These are phyloP conservation scores for Notarius quadriscutis DNA, from an alignment of 2,113 vertebrate genomes.

Conservation along the genomic window DNA sequence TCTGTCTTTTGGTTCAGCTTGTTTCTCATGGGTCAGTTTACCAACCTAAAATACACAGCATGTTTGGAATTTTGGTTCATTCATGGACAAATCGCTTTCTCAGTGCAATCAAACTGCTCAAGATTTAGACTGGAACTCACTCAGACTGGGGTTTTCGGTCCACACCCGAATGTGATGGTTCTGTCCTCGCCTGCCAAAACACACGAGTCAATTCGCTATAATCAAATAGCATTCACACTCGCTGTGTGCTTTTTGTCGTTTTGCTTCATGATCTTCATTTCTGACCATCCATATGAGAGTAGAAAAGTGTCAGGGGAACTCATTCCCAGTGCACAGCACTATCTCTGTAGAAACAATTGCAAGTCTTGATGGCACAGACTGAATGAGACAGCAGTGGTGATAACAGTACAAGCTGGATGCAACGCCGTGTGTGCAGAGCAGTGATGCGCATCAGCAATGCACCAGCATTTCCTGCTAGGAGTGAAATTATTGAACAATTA, in stretches of 20 bases:
- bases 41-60: neutral
- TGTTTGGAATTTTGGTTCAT: neutral
- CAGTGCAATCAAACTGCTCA: neutral
- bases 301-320: neutral
- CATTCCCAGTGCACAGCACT: neutral
- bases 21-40: neutral
- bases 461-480: neutral
- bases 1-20: neutral
- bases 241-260: neutral
- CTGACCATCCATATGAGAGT: neutral
- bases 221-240: neutral
- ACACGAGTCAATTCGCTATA: neutral
- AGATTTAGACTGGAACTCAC: neutral
- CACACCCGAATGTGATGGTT: neutral
- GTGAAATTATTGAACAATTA: neutral
- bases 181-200: neutral
- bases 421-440: neutral
- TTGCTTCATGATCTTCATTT: neutral
- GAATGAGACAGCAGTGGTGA: neutral
- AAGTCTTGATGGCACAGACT: neutral
- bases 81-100: neutral
- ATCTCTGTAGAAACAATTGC: neutral
- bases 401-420: neutral
- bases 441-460: neutral
- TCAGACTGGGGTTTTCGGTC: neutral